Percentiles rank a stretch among this genome's conserved stretches.
phyloP scores from a whole-genome alignment of 2,797 vertebrate species.

The Sebastes melanostomus region DNA sequence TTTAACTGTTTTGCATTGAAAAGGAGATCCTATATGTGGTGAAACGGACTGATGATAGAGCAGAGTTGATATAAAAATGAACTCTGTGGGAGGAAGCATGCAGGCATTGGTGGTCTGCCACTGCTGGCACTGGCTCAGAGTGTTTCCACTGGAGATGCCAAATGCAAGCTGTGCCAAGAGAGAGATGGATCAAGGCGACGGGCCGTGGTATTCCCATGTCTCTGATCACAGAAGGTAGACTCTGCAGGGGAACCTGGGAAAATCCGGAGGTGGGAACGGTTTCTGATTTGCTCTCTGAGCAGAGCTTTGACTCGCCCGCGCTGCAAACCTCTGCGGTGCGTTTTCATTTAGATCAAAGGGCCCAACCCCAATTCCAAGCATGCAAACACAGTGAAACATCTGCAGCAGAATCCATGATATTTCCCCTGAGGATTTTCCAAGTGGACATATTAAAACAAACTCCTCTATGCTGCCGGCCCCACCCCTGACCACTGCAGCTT shows the following conservation, averaged over 20 bases:
- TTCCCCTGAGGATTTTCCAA: slow-evolving; percentile 66
- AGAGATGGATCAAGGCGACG: slow-evolving; percentile 67
- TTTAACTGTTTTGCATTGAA: not conserved
- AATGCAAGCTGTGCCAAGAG: slow-evolving; percentile 66
- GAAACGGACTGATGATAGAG: slow-evolving; percentile 43
- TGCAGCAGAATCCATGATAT: slow-evolving; percentile 72
- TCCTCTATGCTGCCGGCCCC: slow-evolving; percentile 54
- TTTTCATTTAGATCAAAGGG: slow-evolving; percentile 81
- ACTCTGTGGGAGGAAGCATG: slow-evolving; percentile 57
- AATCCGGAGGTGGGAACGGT: slow-evolving; percentile 55
- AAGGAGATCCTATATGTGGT: slow-evolving; percentile 21
- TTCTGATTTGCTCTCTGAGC: slow-evolving; percentile 48
- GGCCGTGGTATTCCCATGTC: slow-evolving; percentile 65
- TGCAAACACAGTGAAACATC: slow-evolving; percentile 77
- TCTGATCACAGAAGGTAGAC: slow-evolving; percentile 72
- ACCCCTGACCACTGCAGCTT: slow-evolving; percentile 67
- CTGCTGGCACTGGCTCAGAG: slow-evolving; percentile 51
- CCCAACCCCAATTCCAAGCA: slow-evolving; percentile 75
- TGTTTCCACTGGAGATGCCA: slow-evolving; percentile 74
- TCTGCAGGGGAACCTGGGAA: slow-evolving; percentile 68
- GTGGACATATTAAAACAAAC: slow-evolving; percentile 76
- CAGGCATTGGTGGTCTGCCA: slow-evolving; percentile 61
- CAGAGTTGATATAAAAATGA: slow-evolving; percentile 58
- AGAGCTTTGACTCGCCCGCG: slow-evolving; percentile 34
- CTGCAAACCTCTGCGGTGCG: slow-evolving; percentile 66